A percentile compares a stretch with the other conserved stretches of the same genome.
Conservation (phyloP, 2,888 invertebrate species). For the Odiellus spinosus region DNA sequence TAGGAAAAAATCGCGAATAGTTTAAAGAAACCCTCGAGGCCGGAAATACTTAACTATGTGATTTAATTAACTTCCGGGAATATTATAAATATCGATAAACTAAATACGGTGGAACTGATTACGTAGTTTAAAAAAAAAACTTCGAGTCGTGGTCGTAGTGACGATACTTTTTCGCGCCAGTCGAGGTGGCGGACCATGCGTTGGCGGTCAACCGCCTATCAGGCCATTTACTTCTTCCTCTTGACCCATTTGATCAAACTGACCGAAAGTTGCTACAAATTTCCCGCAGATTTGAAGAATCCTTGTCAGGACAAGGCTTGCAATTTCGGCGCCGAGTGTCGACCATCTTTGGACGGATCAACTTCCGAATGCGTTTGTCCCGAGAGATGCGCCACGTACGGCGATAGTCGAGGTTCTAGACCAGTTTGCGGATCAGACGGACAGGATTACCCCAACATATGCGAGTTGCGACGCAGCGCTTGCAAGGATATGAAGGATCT, state of each 20-base stretch:
- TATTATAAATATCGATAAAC: too few species aligned
- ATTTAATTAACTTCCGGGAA: too few species aligned
- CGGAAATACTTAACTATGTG: too few species aligned
- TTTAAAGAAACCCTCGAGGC: too few species aligned
- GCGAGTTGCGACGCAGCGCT: constrained; percentile 30
- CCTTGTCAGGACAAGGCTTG: constrained; percentile 54
- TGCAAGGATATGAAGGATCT: constrained; percentile 32
- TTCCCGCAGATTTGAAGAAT: constrained; percentile 46
- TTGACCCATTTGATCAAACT: background rate
- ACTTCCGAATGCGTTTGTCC: constrained; percentile 61
- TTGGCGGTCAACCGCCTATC: too few species aligned
- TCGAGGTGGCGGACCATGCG: too few species aligned
- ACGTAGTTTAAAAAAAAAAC: too few species aligned
- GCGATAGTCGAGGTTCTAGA: constrained; percentile 60
- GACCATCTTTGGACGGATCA: constrained; percentile 45
- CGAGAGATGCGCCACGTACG: constrained; percentile 59
- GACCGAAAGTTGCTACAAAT: background rate
- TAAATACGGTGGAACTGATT: too few species aligned
- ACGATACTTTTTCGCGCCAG: too few species aligned
- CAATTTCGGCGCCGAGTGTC: constrained; percentile 51
- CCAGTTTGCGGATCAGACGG: constrained; percentile 55
- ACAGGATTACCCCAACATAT: constrained; percentile 31
- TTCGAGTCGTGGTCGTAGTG: too few species aligned
- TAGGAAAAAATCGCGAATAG: too few species aligned
- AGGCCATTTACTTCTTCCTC: too few species aligned